Percentiles rank a stretch among this genome's conserved stretches.
Conservation (phyloP, 2,888 invertebrate species). For the Machimus atricapillus region DNA sequence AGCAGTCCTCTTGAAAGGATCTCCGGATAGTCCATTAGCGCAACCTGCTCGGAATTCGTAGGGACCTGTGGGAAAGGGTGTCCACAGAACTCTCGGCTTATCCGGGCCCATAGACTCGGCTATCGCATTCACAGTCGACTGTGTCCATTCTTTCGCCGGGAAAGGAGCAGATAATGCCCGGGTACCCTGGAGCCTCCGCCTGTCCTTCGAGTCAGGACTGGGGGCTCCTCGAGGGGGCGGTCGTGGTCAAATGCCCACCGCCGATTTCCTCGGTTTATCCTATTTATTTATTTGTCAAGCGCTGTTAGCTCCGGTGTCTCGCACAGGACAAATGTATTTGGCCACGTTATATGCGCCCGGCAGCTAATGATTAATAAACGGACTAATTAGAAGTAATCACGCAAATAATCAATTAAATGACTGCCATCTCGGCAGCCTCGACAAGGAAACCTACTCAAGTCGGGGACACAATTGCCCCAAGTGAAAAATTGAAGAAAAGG, state of each 20-base stretch:
- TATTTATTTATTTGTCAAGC: constrained; percentile 31
- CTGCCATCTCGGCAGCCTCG: neutral
- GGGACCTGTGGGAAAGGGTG: neutral
- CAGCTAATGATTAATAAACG: constrained; percentile 47
- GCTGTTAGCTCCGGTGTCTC: neutral
- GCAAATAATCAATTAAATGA: constrained; percentile 48
- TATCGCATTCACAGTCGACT: neutral
- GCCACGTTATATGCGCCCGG: neutral
- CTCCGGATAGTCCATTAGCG: constrained; percentile 23
- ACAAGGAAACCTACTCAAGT: constrained; percentile 20
- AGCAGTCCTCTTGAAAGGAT: constrained; percentile 4
- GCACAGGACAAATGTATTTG: constrained; percentile 10
- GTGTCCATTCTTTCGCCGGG: neutral
- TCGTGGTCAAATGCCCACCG: constrained; percentile 25
- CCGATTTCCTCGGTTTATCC: constrained; percentile 8
- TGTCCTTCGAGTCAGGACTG: neutral
- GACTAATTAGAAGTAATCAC: constrained; percentile 46
- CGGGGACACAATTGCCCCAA: constrained; percentile 1
- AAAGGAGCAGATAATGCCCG: constrained; percentile 20
- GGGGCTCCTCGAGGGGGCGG: neutral
- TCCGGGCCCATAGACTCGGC: neutral
- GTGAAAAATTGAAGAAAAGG: constrained; percentile 21
- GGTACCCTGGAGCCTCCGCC: neutral
- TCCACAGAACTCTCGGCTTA: neutral
- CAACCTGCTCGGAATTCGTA: constrained; percentile 20